Evolutionary conservation across 2,113 vertebrate species (phyloP).

Genomic region (Sylvicapra grimmia): DNA sequence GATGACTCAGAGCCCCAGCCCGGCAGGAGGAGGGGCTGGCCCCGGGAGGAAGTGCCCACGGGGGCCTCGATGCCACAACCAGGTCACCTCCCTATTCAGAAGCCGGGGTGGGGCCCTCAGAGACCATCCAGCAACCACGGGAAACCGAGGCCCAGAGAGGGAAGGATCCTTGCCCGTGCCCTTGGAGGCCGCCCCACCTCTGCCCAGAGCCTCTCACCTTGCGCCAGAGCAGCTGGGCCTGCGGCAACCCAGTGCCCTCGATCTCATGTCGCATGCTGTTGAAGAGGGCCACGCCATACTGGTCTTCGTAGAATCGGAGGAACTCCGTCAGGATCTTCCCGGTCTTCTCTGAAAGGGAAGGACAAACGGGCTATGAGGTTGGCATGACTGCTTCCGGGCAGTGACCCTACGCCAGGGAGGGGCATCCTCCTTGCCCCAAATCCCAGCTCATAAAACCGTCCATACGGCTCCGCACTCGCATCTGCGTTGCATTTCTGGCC

Average conservation of each 20-base stretch:
- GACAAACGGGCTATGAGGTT: background rate
- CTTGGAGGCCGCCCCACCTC: fast-evolving
- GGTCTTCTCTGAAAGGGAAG: conserved; percentile 81
- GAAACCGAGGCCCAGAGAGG: background rate
- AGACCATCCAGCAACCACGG: background rate
- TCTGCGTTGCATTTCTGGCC: background rate
- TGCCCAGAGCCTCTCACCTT: conserved; percentile 79
- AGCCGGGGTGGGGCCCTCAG: background rate
- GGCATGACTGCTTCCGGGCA: fast-evolving
- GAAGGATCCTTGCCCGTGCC: background rate
- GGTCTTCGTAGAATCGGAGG: conserved; percentile 83
- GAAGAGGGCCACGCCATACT: conserved; percentile 92
- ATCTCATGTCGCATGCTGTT: conserved; percentile 93
- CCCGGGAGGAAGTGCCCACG: background rate
- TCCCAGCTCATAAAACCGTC: background rate
- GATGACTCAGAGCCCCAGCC: background rate
- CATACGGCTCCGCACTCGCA: fast-evolving
- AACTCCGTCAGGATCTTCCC: conserved; percentile 86
- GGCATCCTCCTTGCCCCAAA: background rate
- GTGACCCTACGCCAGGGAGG: background rate
- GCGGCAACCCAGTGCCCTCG: conserved; percentile 84
- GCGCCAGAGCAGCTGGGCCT: conserved; percentile 93
- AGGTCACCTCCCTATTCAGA: background rate
- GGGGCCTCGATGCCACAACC: too few species aligned
- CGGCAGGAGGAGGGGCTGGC: fast-evolving